phyloP scores from a whole-genome alignment of 1,140 invertebrate genomes.

The Caenorhabditis brenneri region DNA sequence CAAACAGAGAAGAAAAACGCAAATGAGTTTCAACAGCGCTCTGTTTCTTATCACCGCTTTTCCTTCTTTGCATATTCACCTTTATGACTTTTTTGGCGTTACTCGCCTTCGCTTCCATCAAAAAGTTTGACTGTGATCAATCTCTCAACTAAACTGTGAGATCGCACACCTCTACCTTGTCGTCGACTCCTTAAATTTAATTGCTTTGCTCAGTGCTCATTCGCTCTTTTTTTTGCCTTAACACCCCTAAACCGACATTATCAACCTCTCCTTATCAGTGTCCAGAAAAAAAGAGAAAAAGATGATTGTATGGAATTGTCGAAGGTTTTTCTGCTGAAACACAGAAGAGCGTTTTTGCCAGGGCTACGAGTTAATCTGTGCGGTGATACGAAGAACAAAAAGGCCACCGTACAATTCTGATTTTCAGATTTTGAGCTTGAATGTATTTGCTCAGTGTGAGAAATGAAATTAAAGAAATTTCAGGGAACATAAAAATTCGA shows the following conservation, averaged over 20 bases:
- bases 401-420: constrained; percentile 18
- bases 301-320: not conserved
- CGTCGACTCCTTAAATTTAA: constrained; percentile 12
- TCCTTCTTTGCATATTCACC: constrained; percentile 37
- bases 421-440: not conserved
- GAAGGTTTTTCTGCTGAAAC: not conserved
- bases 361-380: not conserved
- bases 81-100: constrained; percentile 40
- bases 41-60: constrained; percentile 33
- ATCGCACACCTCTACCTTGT: not conserved
- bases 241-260: not conserved
- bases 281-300: not conserved
- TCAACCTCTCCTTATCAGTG: constrained; percentile 27
- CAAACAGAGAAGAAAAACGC: constrained; percentile 20
- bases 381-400: not conserved
- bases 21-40: constrained; percentile 40
- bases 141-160: constrained; percentile 24
- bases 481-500: too few relatives aligned
- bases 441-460: too few relatives aligned
- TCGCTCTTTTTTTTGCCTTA: not conserved
- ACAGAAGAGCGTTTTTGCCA: not conserved
- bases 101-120: constrained; percentile 38
- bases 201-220: constrained; percentile 37
- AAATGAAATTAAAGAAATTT: too few relatives aligned
- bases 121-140: not conserved